Base-by-base conservation (phyloP, 2,113 vertebrate genomes). In the Myrmecophaga tridactyla region DNA sequence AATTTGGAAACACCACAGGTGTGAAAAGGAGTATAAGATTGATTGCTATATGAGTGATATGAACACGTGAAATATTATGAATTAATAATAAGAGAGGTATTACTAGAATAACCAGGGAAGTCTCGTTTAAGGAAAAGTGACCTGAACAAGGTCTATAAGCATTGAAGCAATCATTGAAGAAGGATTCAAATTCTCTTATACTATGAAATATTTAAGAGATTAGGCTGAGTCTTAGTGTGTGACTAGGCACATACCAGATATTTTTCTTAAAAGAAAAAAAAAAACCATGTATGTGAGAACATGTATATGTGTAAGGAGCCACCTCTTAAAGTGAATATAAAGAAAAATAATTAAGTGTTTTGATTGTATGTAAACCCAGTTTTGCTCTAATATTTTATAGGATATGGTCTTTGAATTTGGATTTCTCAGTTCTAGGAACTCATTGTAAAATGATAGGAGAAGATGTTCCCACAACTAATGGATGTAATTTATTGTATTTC, bases 1-100 rank as follows among this genome's bases (percentile, higher is more conserved):
- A 91, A 96, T 91, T 97, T 67, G 43, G 78, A 96, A 96, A 86
- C 31, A 92, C 12, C 20, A 76, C 65, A 48, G 25, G 77, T 87
- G 13, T 72, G 85, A 70, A 69, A 95, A 85, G 36, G 29, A 67
- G n/a, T 23, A 27, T 90, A 73, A 89, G 46, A 93, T 93, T 94
- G 92, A 88, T 89, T 92, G 23, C 72, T 90, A 58, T 87, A 29
- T 60, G 69, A 93, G 31, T 93, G 29, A 86, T 69, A 75, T 75
- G 70, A 85, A 87, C 60, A 96, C 58, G 17, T 86, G 65, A 92
- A 84, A 72, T 88, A 67, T 18, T 91, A 17, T 82, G 80, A 70
- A 0, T 77, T 86, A 34, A 41, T 13, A 75, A 39, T 58, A 70
- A 76, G 63, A 31, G 6, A 93, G 89, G 36, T 27, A 48, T 82